Evolutionary conservation across 2,113 vertebrate species (phyloP).

Genomic region (Ailuropoda melanoleuca): DNA sequence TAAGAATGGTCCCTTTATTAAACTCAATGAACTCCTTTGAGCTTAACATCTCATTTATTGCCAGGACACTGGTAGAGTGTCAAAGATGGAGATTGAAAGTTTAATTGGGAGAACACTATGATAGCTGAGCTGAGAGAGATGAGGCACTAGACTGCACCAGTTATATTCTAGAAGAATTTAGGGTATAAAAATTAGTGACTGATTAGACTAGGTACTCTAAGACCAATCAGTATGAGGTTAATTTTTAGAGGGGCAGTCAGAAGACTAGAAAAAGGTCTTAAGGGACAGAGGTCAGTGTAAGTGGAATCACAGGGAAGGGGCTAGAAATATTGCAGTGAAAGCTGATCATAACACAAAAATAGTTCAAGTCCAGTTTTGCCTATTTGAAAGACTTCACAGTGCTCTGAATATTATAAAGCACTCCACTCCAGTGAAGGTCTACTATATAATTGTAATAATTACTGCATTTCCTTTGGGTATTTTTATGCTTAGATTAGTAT

Average conservation of each 20-base stretch:
- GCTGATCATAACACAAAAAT: not conserved
- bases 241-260: not conserved
- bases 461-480: not conserved
- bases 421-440: not conserved
- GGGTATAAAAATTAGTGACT: not conserved
- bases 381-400: not conserved
- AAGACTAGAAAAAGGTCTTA: not conserved
- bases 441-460: not conserved
- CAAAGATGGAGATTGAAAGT: not conserved
- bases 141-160: not conserved
- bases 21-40: not conserved
- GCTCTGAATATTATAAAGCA: not conserved
- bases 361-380: not conserved
- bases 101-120: not conserved
- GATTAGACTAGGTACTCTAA: not conserved
- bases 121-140: not conserved
- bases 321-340: not conserved
- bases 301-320: too few species aligned
- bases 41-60: not conserved
- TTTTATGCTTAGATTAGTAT: not conserved
- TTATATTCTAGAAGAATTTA: not conserved
- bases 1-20: not conserved
- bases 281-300: not conserved
- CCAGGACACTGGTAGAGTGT: not conserved
- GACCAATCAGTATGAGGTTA: not conserved